Evolutionary conservation across 2,888 invertebrate species (phyloP), one percentile per base, ranked within the genome.

Genomic region (Crematogaster levior): DNA sequence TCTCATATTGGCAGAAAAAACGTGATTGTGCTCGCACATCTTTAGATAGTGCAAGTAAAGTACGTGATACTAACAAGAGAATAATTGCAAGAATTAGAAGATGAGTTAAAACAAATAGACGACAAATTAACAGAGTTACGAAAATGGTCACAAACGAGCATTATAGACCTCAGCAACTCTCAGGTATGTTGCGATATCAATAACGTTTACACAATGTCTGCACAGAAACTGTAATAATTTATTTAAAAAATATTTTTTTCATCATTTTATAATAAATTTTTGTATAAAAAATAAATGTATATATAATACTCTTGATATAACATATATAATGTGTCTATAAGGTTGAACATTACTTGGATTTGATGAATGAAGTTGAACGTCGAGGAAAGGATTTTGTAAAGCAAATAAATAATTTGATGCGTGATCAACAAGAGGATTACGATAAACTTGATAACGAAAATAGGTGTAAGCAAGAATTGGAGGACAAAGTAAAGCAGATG

Each of bases 391-490:
- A 97, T 86, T 97, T 98, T 95, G 96, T 98, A 88, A 97, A 98
- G 92, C 97, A 98, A 94, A 95, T 99, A 92, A 98, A 98, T 95
- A 97, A 98, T 0, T 97, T 99, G 15, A 98, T 98, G 95, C 96
- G 99, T 40, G 98, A 98, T 92, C 98, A 99, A 95, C 99, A 99
- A 95, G 96, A 98, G 0, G 98, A 99, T 94, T 98, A 98, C 94
- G 98, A 99, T 95, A 95, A 97, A 6, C 95, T 98, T 48, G 98
- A 99, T 94, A 98, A 98, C 92, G 98, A 98, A 94, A 95, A 96
- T 84, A 95, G 98, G 56, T 96, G 97, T 89, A 97, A 97, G 93
- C 97, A 97, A 3, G 98, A 98, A 90, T 95, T 98, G 2, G 97
- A 98, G 94, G 97, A 97, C 90, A 97, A 97, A 89, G 96, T 98